Percentiles rank a stretch among this genome's conserved stretches.
phyloP scores from a whole-genome alignment of 2,113 vertebrate genomes.

The Gopherus flavomarginatus region DNA sequence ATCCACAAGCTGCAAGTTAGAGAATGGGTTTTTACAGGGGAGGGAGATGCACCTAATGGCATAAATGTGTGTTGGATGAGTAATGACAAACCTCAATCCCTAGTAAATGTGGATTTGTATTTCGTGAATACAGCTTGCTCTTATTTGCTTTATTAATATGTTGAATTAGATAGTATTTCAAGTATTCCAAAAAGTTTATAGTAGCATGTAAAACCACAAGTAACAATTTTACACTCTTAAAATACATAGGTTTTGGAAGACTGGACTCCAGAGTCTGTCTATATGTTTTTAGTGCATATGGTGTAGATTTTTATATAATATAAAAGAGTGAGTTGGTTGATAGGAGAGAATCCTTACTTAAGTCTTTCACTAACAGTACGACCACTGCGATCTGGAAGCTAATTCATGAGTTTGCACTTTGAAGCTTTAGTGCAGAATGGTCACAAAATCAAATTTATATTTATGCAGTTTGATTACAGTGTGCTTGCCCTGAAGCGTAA shows the following conservation, averaged over 20 bases:
- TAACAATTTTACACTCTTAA: background rate
- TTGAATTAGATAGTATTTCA: background rate
- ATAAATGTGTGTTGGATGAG: background rate
- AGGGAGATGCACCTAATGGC: background rate
- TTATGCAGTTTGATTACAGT: constrained; percentile 14
- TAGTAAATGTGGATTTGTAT: background rate
- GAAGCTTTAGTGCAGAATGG: constrained; percentile 28
- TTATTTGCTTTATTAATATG: background rate
- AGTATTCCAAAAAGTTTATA: background rate
- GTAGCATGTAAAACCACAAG: background rate
- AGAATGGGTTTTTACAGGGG: background rate
- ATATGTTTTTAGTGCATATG: background rate
- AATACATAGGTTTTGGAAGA: background rate
- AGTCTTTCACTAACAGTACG: background rate
- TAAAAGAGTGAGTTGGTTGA: background rate
- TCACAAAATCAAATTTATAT: constrained; percentile 16
- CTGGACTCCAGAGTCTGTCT: background rate
- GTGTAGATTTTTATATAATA: background rate
- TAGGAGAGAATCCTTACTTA: background rate
- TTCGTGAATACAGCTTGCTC: background rate
- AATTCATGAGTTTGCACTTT: constrained; percentile 26
- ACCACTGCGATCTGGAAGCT: background rate
- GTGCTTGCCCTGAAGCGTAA: constrained; percentile 63
- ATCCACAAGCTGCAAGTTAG: background rate
- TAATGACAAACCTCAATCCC: background rate